Evolutionary conservation across 2,888 invertebrate genomes (phyloP), one percentile per base, ranked within the genome.

Genomic region (Eurois occulta): DNA sequence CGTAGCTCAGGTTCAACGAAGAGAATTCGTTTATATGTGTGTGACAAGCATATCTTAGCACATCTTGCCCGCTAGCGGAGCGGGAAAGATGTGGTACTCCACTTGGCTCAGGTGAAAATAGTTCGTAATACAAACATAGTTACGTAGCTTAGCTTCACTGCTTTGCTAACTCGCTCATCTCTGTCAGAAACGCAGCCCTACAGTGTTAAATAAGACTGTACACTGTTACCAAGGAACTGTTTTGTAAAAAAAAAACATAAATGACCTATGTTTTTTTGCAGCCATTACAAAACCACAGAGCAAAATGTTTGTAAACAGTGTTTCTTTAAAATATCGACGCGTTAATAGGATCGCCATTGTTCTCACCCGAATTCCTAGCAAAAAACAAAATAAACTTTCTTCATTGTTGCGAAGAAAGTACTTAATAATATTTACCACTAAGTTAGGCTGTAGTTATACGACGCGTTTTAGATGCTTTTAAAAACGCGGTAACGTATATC

Each of bases 301-400:
- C 21, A 35, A 35, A 55, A 77, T 28, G 28, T 65, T 72, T 64
- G 28, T 32, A 72, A 79, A 65, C 58, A 55, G 1, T 38, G 67
- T 55, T 62, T 43, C 46, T 16, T 62, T 71, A 64, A 62, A 84
- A 74, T 73, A 80, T 75, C 58, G 48, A 46, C 74, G 32, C 24
- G 43, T 69, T 72, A 69, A 79, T 81, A 72, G 28, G 48, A 52
- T 41, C 24, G 21, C 62, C 75, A 75, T 85, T 85, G 75, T 74
- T 67, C 70, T 80, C 38, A 32, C 1, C 69, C 55, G 6, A 82
- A 80, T 67, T 43, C 66, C 58, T 41, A 35, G 28, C 41, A 80
- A 80, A 74, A 75, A 81, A 43, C 41, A 71, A 69, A 66, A 52
- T n/a, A 55, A 84, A 69, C 69, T 70, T 85, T 80, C 68, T 73